Evolutionary conservation across 2,113 vertebrate species (phyloP).

Genomic region (Nothobranchius furzeri): DNA sequence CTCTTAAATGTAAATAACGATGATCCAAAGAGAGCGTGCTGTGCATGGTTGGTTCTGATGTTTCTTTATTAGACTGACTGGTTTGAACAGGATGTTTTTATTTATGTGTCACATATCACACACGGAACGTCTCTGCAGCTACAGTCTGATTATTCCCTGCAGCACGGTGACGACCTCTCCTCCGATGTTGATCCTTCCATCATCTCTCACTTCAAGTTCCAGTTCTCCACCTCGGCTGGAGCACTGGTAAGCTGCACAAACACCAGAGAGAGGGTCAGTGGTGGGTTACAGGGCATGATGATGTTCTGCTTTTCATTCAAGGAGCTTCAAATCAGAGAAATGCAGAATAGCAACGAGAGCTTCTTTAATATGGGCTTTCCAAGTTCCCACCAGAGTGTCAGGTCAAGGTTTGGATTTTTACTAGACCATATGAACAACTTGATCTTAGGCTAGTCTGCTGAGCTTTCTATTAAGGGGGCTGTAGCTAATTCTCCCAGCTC

Average conservation of each 20-base stretch:
- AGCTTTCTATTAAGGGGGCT: too few species aligned
- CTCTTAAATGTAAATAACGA: not conserved
- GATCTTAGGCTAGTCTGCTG: too few species aligned
- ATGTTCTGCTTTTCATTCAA: too few species aligned
- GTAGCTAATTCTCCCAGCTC: too few species aligned
- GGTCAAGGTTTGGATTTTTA: too few species aligned
- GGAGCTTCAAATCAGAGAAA: too few species aligned
- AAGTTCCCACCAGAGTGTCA: too few species aligned
- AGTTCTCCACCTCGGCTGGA: conserved; percentile 87
- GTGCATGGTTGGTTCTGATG: not conserved
- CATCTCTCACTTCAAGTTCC: conserved; percentile 77
- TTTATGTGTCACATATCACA: too few species aligned
- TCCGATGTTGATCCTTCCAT: conserved; percentile 82
- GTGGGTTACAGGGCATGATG: not conserved
- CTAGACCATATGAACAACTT: too few species aligned
- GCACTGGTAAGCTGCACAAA: conserved; percentile 86
- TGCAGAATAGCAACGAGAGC: too few species aligned
- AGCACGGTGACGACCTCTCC: conserved; percentile 80
- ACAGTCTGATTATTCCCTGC: conserved; percentile 82
- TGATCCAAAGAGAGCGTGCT: not conserved
- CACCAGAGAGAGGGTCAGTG: not conserved
- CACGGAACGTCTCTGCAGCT: conserved; percentile 19
- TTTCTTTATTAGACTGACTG: not conserved
- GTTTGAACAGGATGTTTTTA: not conserved
- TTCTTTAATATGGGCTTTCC: too few species aligned